Evolutionary conservation across 2,113 vertebrate genomes (phyloP).

Genomic region (Quiscalus mexicanus): DNA sequence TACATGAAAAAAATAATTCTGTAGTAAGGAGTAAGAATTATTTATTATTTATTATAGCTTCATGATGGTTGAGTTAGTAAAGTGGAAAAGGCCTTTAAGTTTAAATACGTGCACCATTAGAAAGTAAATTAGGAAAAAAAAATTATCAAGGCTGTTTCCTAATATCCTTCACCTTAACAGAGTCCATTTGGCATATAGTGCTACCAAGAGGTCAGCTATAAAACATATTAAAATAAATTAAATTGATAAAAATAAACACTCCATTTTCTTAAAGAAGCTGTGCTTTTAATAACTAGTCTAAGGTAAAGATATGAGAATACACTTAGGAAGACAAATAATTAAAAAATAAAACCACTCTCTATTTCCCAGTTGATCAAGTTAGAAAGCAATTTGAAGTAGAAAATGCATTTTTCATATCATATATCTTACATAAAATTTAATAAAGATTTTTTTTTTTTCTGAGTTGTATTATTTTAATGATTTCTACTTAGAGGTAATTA

Average conservation of each 20-base stretch:
- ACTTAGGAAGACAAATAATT: neutral
- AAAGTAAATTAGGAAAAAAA: neutral
- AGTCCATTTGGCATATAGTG: neutral
- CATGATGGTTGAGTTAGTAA: conserved; percentile 22
- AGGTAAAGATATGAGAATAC: neutral
- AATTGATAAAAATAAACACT: neutral
- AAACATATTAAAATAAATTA: conserved; percentile 16
- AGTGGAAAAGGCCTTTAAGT: neutral
- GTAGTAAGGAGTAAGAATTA: neutral
- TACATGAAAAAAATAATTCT: neutral
- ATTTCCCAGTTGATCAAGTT: neutral
- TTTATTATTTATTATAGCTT: conserved; percentile 23
- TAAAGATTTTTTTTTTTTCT: conserved; percentile 57
- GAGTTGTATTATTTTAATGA: conserved; percentile 60
- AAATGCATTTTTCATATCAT: conserved; percentile 34
- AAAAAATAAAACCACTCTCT: neutral
- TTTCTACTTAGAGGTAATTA: conserved; percentile 67
- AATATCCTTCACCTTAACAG: neutral
- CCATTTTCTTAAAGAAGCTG: neutral
- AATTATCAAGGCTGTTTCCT: neutral
- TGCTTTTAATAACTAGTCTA: neutral
- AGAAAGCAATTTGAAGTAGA: conserved; percentile 20
- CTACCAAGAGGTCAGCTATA: neutral
- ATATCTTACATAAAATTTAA: conserved; percentile 50
- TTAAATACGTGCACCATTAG: neutral